These are phyloP conservation scores for Myotis yumanensis DNA, from an alignment of 2,113 vertebrate species.

Conservation along the genomic window DNA sequence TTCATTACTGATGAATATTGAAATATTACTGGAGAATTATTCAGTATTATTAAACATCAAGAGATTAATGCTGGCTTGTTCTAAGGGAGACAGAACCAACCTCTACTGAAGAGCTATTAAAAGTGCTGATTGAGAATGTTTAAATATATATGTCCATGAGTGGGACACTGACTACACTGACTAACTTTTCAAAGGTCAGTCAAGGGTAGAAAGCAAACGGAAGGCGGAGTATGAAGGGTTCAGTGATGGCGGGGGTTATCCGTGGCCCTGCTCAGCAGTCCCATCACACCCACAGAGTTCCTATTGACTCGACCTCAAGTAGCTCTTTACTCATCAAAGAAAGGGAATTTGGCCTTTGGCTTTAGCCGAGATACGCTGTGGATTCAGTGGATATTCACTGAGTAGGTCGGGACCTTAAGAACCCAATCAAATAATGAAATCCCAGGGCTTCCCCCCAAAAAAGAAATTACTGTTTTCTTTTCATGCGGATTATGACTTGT, in stretches of 20 bases:
- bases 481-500: slow-evolving; percentile 69
- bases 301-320: slow-evolving; percentile 57
- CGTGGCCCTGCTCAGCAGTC: neutral
- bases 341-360: slow-evolving; percentile 50
- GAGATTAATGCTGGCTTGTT: slow-evolving; percentile 59
- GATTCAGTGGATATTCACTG: slow-evolving; percentile 38
- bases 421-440: slow-evolving; percentile 74
- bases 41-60: slow-evolving; percentile 68
- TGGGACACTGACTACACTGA: too few species aligned
- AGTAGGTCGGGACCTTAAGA: slow-evolving; percentile 64
- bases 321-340: slow-evolving; percentile 63
- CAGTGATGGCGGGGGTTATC: neutral
- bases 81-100: slow-evolving; percentile 7
- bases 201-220: slow-evolving; percentile 35
- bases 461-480: slow-evolving; percentile 78
- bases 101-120: slow-evolving; percentile 50
- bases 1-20: slow-evolving; percentile 81
- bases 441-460: slow-evolving; percentile 22
- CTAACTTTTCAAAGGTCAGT: slow-evolving; percentile 61
- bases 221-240: neutral
- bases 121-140: slow-evolving; percentile 65
- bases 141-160: slow-evolving; percentile 26
- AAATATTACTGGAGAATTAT: slow-evolving; percentile 74
- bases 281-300: slow-evolving; percentile 17
- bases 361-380: slow-evolving; percentile 18